Conservation (phyloP, 1,140 invertebrate genomes). For the Portunus trituberculatus region DNA sequence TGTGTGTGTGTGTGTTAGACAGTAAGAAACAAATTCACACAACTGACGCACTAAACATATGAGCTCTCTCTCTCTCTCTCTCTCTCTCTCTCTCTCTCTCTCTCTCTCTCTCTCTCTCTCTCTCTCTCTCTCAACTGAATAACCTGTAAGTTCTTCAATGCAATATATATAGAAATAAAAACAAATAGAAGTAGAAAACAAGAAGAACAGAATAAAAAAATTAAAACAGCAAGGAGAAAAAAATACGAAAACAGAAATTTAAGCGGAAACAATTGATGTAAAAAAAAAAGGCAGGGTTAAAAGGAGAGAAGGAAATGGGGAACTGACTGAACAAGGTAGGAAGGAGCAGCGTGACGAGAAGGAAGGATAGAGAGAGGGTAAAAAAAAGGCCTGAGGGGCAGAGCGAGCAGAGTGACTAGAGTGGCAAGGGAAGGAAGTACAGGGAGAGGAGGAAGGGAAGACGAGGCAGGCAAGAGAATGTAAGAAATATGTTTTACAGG, state of each 20-base stretch:
- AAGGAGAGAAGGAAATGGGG: too few species aligned
- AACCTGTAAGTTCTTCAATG: not conserved
- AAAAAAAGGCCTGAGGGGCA: not conserved
- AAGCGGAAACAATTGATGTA: not conserved
- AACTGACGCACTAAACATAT: too few species aligned
- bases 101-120: constrained; percentile 32
- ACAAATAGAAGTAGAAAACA: not conserved
- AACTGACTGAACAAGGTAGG: too few species aligned
- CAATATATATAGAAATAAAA: not conserved
- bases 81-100: not conserved
- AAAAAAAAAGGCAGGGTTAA: not conserved
- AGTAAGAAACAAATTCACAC: too few species aligned
- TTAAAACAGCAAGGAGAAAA: not conserved
- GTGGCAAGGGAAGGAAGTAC: not conserved
- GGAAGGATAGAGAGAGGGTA: not conserved
- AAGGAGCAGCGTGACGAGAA: not conserved
- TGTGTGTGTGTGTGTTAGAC: too few species aligned
- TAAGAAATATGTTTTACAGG: too few species aligned
- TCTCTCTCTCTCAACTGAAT: not conserved
- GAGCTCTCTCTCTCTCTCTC: not conserved
- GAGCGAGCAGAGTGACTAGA: not conserved
- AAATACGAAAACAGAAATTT: too few species aligned
- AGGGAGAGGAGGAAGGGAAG: not conserved
- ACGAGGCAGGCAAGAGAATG: too few species aligned
- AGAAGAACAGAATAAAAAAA: not conserved